Conservation (phyloP, 2,113 vertebrate species). For the Phalacrocorax brasilianus region DNA sequence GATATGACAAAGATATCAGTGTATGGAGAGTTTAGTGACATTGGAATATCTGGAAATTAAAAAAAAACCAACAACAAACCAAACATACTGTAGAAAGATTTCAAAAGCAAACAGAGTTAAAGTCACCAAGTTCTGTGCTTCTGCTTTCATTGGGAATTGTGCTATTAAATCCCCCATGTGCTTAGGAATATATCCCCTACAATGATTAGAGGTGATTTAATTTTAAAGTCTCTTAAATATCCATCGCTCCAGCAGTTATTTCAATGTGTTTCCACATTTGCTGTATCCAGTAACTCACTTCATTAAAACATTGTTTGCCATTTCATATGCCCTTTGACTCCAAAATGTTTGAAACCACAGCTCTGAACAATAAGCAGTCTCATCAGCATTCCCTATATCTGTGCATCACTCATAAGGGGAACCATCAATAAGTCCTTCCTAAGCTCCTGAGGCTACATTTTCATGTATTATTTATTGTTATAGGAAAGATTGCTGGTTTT, state of each 20-base stretch:
- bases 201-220: not conserved
- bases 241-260: not conserved
- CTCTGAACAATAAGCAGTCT: not conserved
- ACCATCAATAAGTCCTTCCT: constrained; percentile 38
- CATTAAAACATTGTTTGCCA: not conserved
- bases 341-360: not conserved
- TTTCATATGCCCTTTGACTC: not conserved
- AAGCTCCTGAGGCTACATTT: constrained; percentile 22
- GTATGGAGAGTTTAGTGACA: not conserved
- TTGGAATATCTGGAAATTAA: not conserved
- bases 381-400: not conserved
- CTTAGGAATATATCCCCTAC: not conserved
- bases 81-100: not conserved
- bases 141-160: not conserved
- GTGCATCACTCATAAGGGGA: not conserved
- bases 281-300: not conserved
- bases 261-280: not conserved
- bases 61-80: too few species aligned
- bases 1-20: not conserved
- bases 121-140: not conserved
- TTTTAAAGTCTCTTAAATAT: not conserved
- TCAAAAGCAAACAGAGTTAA: not conserved
- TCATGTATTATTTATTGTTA: constrained; percentile 40
- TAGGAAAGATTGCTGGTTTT: constrained; percentile 7
- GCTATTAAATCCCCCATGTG: not conserved